Evolutionary conservation across 2,113 vertebrate species (phyloP), one percentile per base, ranked within the genome.

Genomic region (Tiliqua scincoides): DNA sequence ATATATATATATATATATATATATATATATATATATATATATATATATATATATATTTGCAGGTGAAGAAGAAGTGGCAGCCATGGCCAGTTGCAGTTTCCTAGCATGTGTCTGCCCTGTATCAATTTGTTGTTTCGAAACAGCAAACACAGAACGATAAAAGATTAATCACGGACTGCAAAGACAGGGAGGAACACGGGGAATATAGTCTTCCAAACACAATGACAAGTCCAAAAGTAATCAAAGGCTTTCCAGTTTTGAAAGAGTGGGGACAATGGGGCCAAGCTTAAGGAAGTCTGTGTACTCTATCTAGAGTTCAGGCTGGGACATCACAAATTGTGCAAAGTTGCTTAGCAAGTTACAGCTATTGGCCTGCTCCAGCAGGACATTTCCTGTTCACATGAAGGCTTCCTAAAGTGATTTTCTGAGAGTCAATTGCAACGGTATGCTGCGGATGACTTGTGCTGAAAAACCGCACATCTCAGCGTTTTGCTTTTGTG

Each of bases 191-290:
- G 93, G 89, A 95, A 91, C 92, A 92, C 20, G 93, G 94, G 93
- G 95, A 96, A 95, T 92, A 96, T 95, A 96, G 94, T 94, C 95
- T 96, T 96, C 94, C 93, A 96, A 95, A 95, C 90, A 91, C 93
- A 96, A 93, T 91, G 94, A 94, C 32, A 93, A 77, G 94, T 96
- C 96, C 96, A 96, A 96, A 95, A 97, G 96, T 95, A 97, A 96
- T 95, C 94, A 95, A 96, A 94, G 94, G 94, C 94, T 94, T 95
- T 94, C 91, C 95, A 95, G 92, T 93, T 91, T 91, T 93, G 94
- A 93, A 37, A 85, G 87, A 92, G 87, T 72, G 89, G 76, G 40
- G 89, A 90, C 91, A 84, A 86, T 52, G 72, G 80, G 90, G 61
- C 88, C 61, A 59, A 79, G 90, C 89, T 73, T 87, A 93, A 92